These are phyloP conservation scores for Oasisia sp. DNA, from an alignment of 2,888 invertebrate genomes.

Conservation along the genomic window DNA sequence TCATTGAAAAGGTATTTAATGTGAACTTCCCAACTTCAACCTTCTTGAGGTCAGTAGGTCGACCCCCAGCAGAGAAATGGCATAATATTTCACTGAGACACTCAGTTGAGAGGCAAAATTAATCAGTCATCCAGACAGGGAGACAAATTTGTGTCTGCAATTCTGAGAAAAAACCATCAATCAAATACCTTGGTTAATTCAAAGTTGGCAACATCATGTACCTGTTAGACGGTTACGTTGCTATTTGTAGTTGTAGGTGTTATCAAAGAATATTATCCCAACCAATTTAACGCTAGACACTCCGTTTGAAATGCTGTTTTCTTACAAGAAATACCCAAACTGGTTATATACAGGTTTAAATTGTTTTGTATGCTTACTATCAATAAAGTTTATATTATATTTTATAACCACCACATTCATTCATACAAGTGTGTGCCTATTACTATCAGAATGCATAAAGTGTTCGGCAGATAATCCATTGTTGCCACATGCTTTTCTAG, in stretches of 20 bases:
- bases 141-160: not conserved
- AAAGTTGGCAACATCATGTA: not conserved
- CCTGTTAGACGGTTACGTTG: not conserved
- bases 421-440: no score
- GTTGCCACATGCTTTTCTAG: no score
- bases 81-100: not conserved
- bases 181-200: not conserved
- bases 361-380: no score
- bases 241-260: not conserved
- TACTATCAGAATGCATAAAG: no score
- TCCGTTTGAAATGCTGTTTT: no score
- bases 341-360: no score
- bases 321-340: no score
- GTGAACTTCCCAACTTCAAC: not conserved
- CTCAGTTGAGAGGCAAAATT: not conserved
- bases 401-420: no score
- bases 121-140: not conserved
- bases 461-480: no score
- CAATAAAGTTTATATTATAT: no score
- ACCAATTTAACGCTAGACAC: no score
- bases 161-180: not conserved
- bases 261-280: not conserved
- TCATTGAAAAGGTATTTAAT: not conserved
- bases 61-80: not conserved
- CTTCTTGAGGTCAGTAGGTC: not conserved